Evolutionary conservation across 2,797 vertebrate species (phyloP).

Genomic region (Melanotaenia trifasciata): DNA sequence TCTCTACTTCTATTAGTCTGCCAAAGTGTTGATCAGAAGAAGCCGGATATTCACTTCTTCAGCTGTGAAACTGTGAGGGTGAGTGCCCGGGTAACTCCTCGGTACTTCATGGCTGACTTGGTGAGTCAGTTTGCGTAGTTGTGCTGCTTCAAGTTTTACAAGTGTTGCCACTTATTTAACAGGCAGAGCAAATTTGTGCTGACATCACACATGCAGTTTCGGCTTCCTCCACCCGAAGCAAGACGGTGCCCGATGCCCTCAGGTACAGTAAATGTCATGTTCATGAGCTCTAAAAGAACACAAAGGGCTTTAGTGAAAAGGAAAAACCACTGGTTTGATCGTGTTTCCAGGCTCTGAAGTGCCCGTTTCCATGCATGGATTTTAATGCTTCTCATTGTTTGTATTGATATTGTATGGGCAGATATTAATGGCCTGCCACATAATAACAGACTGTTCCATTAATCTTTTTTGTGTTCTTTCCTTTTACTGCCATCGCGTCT

Average conservation of each 20-base stretch:
- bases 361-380: not conserved
- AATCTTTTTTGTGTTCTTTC: slow-evolving; percentile 18
- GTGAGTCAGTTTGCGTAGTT: not conserved
- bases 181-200: slow-evolving; percentile 86
- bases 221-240: slow-evolving; percentile 62
- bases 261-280: slow-evolving; percentile 72
- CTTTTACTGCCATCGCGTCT: slow-evolving; percentile 10
- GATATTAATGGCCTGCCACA: not conserved
- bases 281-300: not conserved
- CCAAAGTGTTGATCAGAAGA: slow-evolving; percentile 78
- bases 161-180: slow-evolving; percentile 47
- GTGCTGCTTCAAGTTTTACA: slow-evolving; percentile 40
- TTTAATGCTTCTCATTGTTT: slow-evolving; percentile 8
- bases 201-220: slow-evolving; percentile 82
- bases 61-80: slow-evolving; percentile 79
- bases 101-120: not conserved
- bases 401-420: not conserved
- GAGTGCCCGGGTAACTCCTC: not conserved
- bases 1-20: slow-evolving; percentile 87
- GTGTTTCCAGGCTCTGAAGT: not conserved
- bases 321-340: not conserved
- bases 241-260: slow-evolving; percentile 66
- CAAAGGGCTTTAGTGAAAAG: not conserved
- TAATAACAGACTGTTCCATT: not conserved
- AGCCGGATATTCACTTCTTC: slow-evolving; percentile 89